phyloP scores from a whole-genome alignment of 2,113 vertebrate genomes.

The Climacteris rufus region DNA sequence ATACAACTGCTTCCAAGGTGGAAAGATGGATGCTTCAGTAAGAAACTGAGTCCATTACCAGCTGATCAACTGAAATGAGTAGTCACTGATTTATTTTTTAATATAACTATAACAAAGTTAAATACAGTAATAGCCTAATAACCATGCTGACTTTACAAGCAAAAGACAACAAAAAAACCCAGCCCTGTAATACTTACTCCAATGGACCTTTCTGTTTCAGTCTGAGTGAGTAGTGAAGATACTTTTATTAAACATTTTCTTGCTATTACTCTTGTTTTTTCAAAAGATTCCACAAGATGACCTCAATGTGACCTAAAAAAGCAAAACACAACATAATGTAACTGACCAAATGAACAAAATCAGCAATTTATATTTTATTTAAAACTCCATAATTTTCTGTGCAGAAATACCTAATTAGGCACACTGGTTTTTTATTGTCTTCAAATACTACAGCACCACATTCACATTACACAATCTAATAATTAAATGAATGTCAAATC shows the following conservation, averaged over 20 bases:
- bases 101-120: neutral
- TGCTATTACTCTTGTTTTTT: neutral
- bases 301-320: neutral
- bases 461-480: neutral
- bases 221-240: neutral
- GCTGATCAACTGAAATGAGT: neutral
- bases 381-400: neutral
- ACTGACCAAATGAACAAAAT: neutral
- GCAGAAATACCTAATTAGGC: neutral
- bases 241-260: conserved; percentile 11
- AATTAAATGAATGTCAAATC: neutral
- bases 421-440: neutral
- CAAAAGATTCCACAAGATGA: neutral
- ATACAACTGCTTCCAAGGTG: neutral
- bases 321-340: neutral
- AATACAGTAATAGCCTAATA: neutral
- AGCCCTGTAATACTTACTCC: neutral
- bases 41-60: neutral
- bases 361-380: neutral
- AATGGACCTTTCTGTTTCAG: neutral
- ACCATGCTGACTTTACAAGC: neutral
- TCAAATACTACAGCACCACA: neutral
- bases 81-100: neutral
- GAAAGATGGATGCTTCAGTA: neutral
- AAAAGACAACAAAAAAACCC: neutral